Evolutionary conservation across 2,113 vertebrate species (phyloP).

Genomic region (Meles meles): DNA sequence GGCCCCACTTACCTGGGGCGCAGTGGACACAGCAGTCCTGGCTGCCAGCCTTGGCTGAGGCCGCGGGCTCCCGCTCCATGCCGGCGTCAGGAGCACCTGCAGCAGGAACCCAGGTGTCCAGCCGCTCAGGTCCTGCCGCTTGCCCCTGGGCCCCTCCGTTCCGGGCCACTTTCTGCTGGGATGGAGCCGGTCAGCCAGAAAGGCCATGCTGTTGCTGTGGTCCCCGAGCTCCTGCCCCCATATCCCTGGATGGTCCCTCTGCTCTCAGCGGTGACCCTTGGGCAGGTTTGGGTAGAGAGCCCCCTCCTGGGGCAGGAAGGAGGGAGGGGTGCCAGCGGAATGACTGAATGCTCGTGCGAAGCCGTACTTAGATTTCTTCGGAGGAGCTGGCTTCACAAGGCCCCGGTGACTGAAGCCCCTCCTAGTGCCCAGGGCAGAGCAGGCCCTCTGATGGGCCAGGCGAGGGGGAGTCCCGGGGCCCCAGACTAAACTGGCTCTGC

Average conservation of each 20-base stretch:
- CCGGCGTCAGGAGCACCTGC: background rate
- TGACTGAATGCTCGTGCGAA: no score
- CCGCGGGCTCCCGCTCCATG: constrained; percentile 36
- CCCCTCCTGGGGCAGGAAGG: accelerated
- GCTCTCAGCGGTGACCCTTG: background rate
- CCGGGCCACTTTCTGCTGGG: background rate
- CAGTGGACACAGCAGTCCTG: background rate
- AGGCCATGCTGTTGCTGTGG: background rate
- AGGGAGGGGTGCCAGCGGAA: background rate
- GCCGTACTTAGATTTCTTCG: background rate
- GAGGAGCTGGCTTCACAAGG: background rate
- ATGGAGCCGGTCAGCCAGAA: background rate
- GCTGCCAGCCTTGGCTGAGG: background rate
- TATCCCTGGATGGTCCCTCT: background rate
- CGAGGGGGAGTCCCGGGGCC: background rate
- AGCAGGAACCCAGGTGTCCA: constrained; percentile 8
- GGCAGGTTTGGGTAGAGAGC: background rate
- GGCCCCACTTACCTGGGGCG: constrained; percentile 58
- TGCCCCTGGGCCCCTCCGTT: background rate
- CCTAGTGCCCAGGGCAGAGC: background rate
- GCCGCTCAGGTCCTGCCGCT: background rate
- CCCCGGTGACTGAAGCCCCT: background rate
- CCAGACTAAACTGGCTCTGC: background rate
- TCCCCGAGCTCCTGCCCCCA: accelerated
- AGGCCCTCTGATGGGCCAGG: background rate